Base-by-base conservation (phyloP, 2,797 vertebrate genomes). In the Xenentodon cancila region DNA sequence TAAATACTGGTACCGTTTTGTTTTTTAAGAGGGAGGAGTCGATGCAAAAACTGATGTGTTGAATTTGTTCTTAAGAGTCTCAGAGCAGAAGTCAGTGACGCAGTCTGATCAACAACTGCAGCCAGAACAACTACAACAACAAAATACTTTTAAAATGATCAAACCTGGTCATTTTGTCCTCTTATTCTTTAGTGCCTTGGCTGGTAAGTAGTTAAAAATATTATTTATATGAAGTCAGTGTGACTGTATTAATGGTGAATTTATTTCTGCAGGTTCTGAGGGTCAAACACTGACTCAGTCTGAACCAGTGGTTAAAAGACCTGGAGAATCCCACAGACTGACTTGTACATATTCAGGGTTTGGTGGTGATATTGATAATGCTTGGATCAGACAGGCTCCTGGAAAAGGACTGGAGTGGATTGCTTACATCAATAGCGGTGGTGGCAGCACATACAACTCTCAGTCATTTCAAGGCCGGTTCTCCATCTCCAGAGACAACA, bases 221-320 rank as follows among this genome's bases (percentile, higher is more conserved):
- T n/a, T n/a, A 34, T 6, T 19, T 18, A 53, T 3, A 20, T 1
- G n/a, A 32, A 34, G 51, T 7, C 17, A 40, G 13, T 54, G n/a
- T n/a, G 34, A 21, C 40, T 25, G 5, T 20, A 43, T 43, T 40
- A 43, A 42, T 13, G 16, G 9, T 6, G 9, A 44, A n/a, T 44
- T n/a, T 25, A 7, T 57, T 32, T 57, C 9, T 27, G 9, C 57
- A 73, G 62, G 59, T 67, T 48, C 65, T 53, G 58, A 67, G 6
- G 49, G 58, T 68, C 55, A 56, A 54, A 63, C 32, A 25, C 53
- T 73, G 40, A 64, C 45, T 9, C 2, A 79, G 27, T 64, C 74
- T 53, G 68, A 48, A 27, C 7, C 81, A 59, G 79, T 19, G 3
- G 12, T n/a, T 22, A 58, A 40, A 64, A 64, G 20, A 1, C 43